Evolutionary conservation across 1,140 invertebrate genomes (phyloP).

Genomic region (Calycopis cecrops): DNA sequence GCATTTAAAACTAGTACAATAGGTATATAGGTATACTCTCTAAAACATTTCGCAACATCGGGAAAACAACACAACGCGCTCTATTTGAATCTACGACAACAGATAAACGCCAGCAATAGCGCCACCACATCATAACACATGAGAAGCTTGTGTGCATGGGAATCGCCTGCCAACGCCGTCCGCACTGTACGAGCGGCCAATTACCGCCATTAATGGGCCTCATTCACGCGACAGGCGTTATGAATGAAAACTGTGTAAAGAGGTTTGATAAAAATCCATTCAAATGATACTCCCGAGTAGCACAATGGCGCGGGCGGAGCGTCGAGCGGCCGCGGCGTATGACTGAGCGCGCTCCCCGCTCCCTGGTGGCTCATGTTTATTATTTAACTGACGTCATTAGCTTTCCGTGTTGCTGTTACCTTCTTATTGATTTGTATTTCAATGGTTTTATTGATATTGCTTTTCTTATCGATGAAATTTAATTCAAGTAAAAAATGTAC

Average conservation of each 20-base stretch:
- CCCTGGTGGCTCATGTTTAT: too few species aligned
- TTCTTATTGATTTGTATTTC: too few species aligned
- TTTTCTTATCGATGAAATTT: too few species aligned
- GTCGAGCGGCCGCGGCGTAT: background rate
- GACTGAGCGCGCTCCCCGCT: too few species aligned
- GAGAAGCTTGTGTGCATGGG: constrained; percentile 15
- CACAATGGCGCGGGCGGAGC: background rate
- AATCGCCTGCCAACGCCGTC: constrained; percentile 31
- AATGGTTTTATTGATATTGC: too few species aligned
- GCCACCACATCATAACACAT: background rate
- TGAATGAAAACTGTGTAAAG: constrained; percentile 43
- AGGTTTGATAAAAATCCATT: constrained; percentile 12
- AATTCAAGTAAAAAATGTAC: too few species aligned
- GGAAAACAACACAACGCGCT: too few species aligned
- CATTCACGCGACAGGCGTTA: constrained; percentile 51
- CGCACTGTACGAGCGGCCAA: constrained; percentile 43
- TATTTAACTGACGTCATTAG: too few species aligned
- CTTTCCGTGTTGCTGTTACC: too few species aligned
- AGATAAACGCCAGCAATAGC: background rate
- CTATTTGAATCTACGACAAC: background rate
- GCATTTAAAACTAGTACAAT: too few species aligned
- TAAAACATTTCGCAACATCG: too few species aligned
- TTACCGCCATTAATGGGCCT: constrained; percentile 61
- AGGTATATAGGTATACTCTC: too few species aligned
- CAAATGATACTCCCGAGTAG: constrained; percentile 3